A percentile compares a stretch with the other conserved stretches of the same genome.
phyloP scores from a whole-genome alignment of 2,888 invertebrate species.

The Xiphydria camelus region DNA sequence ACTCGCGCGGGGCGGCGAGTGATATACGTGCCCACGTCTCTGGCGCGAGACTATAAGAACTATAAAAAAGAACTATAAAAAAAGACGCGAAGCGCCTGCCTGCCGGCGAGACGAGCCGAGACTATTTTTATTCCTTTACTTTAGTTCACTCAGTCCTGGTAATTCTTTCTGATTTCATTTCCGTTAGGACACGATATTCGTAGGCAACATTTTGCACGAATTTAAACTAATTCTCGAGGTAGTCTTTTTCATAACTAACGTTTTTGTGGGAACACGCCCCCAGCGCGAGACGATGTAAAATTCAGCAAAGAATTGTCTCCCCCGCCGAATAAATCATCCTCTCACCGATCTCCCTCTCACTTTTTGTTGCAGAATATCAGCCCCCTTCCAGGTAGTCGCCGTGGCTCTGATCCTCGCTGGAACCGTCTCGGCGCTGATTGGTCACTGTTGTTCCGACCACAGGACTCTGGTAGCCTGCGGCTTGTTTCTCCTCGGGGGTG shows the following conservation, averaged over 20 bases:
- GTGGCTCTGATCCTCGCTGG: conserved; percentile 61
- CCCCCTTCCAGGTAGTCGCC: conserved; percentile 63
- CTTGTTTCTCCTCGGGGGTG: conserved; percentile 65
- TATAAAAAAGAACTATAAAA: too few species aligned
- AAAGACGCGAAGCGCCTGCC: too few species aligned
- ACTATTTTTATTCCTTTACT: too few species aligned
- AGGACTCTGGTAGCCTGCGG: conserved; percentile 66
- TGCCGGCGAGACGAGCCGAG: too few species aligned
- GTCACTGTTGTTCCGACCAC: conserved; percentile 66
- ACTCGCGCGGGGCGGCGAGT: too few species aligned
- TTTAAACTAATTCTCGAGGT: background rate
- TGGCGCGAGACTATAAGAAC: too few species aligned
- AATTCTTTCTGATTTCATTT: too few species aligned
- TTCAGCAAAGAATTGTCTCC: conserved; percentile 9
- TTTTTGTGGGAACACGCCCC: too few species aligned
- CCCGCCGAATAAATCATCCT: conserved; percentile 15
- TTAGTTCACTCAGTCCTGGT: too few species aligned
- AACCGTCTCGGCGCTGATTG: conserved; percentile 63
- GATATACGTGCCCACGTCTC: too few species aligned
- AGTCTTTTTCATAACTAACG: too few species aligned
- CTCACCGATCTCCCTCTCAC: conserved; percentile 13
- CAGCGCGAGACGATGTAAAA: conserved; percentile 20
- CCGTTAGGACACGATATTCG: too few species aligned
- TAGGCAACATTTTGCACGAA: background rate
- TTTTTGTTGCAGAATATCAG: conserved; percentile 61